Percentiles rank a stretch among this genome's conserved stretches.
Evolutionary conservation across 2,797 vertebrate genomes (phyloP).

Genomic region (Crenichthys baileyi): DNA sequence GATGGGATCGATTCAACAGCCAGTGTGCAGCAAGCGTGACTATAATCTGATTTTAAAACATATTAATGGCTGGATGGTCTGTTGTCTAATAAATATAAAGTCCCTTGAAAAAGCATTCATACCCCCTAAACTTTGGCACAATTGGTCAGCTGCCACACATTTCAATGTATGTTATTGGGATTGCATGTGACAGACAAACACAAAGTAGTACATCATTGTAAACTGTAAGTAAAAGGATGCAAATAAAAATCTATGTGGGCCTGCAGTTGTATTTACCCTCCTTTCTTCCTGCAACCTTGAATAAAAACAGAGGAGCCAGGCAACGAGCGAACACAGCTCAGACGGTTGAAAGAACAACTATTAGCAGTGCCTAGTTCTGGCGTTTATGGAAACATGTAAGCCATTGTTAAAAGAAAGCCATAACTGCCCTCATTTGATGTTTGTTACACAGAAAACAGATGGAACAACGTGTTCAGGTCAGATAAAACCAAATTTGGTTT

Average conservation of each 20-base stretch:
- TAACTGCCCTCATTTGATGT: not conserved
- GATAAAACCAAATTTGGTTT: not conserved
- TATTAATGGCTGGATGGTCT: not conserved
- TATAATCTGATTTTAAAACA: not conserved
- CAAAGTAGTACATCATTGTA: not conserved
- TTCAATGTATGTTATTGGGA: too few relatives aligned
- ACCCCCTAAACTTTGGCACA: not conserved
- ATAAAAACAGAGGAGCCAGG: too few relatives aligned
- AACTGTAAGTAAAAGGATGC: too few relatives aligned
- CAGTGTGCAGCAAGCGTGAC: not conserved
- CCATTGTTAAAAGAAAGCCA: not conserved
- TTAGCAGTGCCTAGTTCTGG: too few relatives aligned
- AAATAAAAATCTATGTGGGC: not conserved
- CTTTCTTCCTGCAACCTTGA: not conserved
- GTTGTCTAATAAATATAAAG: constrained; percentile 5
- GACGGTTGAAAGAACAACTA: too few relatives aligned
- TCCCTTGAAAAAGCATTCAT: not conserved
- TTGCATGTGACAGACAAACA: not conserved
- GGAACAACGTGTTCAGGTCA: not conserved
- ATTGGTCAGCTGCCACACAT: not conserved
- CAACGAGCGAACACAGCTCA: too few relatives aligned
- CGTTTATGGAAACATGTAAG: not conserved
- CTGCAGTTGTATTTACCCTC: not conserved
- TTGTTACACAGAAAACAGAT: not conserved
- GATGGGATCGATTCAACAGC: constrained; percentile 2